phyloP scores from a whole-genome alignment of 2,113 vertebrate genomes.

The Brachypteracias leptosomus region DNA sequence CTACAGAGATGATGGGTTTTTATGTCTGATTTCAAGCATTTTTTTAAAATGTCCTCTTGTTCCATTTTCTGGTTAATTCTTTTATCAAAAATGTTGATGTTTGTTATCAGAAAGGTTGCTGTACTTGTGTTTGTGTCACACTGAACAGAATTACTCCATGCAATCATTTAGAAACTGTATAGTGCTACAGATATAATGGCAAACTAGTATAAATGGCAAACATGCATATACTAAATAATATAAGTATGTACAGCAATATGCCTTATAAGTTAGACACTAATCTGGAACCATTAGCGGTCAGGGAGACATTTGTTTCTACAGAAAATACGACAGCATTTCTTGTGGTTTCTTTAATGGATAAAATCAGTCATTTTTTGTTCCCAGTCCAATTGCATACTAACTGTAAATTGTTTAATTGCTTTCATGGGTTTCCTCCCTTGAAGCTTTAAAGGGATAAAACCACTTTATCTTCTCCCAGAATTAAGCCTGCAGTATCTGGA shows the following conservation, averaged over 20 bases:
- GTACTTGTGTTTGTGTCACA: background rate
- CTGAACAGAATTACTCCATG: background rate
- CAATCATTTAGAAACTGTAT: background rate
- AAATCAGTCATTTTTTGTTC: background rate
- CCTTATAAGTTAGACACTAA: background rate
- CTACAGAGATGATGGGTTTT: background rate
- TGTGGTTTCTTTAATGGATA: background rate
- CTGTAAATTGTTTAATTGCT: background rate
- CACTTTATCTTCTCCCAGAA: background rate
- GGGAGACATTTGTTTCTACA: background rate
- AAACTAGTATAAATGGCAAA: background rate
- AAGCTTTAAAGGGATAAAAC: background rate
- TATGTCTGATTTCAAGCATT: slow-evolving; percentile 21
- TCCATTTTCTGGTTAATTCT: background rate
- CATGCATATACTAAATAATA: background rate
- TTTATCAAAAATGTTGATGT: slow-evolving; percentile 1
- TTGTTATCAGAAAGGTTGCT: background rate
- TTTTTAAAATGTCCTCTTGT: background rate
- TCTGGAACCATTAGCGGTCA: background rate
- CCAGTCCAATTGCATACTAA: background rate
- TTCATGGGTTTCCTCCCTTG: background rate
- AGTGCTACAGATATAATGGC: background rate
- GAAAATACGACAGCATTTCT: background rate
- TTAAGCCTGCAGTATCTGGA: background rate
- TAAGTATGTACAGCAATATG: background rate